Base-by-base conservation (phyloP, 2,888 invertebrate species). In the Spicauda simplicius region DNA sequence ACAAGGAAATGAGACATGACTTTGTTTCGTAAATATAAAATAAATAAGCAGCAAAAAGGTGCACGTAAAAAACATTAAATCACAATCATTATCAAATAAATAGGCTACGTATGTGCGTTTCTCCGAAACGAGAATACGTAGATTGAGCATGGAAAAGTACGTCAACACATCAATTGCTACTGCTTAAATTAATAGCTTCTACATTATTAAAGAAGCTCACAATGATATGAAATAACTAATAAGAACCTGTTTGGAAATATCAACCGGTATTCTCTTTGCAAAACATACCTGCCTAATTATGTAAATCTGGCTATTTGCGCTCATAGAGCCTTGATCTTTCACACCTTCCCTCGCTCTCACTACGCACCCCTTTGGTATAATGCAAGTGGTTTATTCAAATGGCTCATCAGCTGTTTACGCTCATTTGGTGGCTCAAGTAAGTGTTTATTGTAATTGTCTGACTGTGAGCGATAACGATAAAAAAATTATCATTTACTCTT, bases 241-340 rank as follows among this genome's bases (percentile, higher is more conserved):
- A 56, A 53, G 65, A 73, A 71, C 87, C 84, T 84, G 90, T 88
- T 88, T 80, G 68, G 72, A 88, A 90, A 90, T 89, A 88, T 81
- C 89, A 90, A 89, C 88, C 81, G 79, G 86, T 84, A 82, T 25
- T 25, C 25, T 82, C 79, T 79, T 77, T 71, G 77, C 72, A 77
- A 80, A 78, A 74, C 77, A 80, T 50, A 33, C 64, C 75, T 73
- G 74, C 69, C 74, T 83, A 78, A 80, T 81, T 88, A 89, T 89
- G 85, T 80, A 82, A 88, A 89, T 87, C 78, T 74, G 72, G 76
- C 80, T 81, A 78, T 81, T 84, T 80, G 79, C 79, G 78, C 54
- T 64, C 57, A 56, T 37, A 75, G 73, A 81, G 74, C 83, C 83
- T 83, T 86, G 84, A 85, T 86, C 80, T 84, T 84, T 88, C 81